These are phyloP conservation scores for Spisula subtruncata DNA, from an alignment of 2,888 invertebrate species.

Conservation along the genomic window DNA sequence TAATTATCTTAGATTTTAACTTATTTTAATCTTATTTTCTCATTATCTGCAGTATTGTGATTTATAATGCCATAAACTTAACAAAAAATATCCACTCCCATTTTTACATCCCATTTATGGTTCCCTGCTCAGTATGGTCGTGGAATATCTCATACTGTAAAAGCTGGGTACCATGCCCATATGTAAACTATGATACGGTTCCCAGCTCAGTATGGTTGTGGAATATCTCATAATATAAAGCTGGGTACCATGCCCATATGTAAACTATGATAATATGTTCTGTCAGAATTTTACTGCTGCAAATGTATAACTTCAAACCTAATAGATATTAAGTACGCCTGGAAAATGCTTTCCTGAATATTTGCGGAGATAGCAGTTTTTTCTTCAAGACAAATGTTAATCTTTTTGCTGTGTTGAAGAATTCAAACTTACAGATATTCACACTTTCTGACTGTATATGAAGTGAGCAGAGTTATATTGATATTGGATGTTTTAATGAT, in stretches of 20 bases:
- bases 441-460: background rate
- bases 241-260: background rate
- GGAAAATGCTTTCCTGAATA: slow-evolving; percentile 19
- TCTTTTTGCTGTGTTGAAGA: background rate
- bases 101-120: background rate
- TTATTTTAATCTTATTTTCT: background rate
- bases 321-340: slow-evolving; percentile 2
- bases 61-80: too few species aligned
- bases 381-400: background rate
- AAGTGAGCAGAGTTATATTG: background rate
- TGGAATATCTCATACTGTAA: background rate
- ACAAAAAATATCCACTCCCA: too few species aligned
- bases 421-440: slow-evolving; percentile 1
- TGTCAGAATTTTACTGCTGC: background rate
- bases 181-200: too few species aligned
- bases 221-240: background rate
- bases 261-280: slow-evolving; percentile 1
- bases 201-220: background rate
- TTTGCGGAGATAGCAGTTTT: slow-evolving; percentile 17
- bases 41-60: background rate
- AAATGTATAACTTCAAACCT: background rate
- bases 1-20: background rate
- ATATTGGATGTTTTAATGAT: background rate
- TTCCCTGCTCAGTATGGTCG: background rate
- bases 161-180: background rate